Percentiles rank a stretch among this genome's conserved stretches.
Conservation (phyloP, 2,888 invertebrate species). For the Dascillus cervinus region DNA sequence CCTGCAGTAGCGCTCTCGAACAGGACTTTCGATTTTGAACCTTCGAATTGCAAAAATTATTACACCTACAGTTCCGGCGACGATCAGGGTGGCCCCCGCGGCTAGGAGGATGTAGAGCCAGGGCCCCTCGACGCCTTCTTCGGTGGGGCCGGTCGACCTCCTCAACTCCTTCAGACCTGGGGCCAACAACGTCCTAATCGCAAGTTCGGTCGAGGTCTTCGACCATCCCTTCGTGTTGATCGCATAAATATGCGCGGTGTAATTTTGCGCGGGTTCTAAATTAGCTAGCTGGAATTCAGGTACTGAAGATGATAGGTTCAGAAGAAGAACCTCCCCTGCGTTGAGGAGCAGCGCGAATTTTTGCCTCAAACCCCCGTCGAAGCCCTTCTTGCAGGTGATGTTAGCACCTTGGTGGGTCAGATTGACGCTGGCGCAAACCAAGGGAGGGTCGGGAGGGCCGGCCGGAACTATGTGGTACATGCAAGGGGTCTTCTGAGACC, state of each 20-base stretch:
- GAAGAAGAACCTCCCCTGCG: constrained; percentile 30
- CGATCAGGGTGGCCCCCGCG: constrained; percentile 39
- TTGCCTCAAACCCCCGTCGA: constrained; percentile 48
- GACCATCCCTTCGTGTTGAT: constrained; percentile 58
- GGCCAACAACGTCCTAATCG: constrained; percentile 43
- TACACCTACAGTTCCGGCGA: constrained; percentile 37
- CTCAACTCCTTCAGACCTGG: constrained; percentile 44
- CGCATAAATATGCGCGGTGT: constrained; percentile 49
- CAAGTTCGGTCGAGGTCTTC: constrained; percentile 37
- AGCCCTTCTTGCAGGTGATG: constrained; percentile 46
- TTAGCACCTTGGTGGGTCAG: constrained; percentile 45
- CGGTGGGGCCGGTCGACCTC: constrained; percentile 36
- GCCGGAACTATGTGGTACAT: constrained; percentile 70
- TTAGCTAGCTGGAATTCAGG: constrained; percentile 46
- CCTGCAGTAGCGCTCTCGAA: constrained; percentile 32
- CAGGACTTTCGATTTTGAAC: constrained; percentile 38
- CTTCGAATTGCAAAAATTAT: constrained; percentile 36
- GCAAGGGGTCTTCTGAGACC: constrained; percentile 63
- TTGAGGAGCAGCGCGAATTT: constrained; percentile 40
- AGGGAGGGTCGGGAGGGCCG: constrained; percentile 48
- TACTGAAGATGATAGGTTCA: constrained; percentile 36
- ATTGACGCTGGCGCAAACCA: constrained; percentile 44
- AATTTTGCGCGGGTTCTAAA: constrained; percentile 45
- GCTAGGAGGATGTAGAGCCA: constrained; percentile 39
- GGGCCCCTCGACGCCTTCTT: constrained; percentile 27